Evolutionary conservation across 2,888 invertebrate genomes (phyloP).

Genomic region (Chelonus formosanus): DNA sequence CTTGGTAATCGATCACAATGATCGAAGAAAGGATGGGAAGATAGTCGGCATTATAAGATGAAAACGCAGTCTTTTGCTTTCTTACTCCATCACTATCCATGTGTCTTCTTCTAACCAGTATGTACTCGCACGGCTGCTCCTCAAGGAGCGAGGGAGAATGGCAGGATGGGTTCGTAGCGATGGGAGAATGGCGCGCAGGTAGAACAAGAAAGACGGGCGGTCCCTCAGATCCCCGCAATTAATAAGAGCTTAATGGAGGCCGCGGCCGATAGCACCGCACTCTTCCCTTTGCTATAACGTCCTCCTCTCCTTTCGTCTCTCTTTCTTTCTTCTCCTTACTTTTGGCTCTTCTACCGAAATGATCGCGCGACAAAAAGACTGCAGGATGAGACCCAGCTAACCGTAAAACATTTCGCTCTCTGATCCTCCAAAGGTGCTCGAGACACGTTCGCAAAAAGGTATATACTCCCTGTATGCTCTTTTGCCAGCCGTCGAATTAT

Average conservation of each 20-base stretch:
- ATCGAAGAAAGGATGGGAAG: slow-evolving; percentile 23
- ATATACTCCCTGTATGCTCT: slow-evolving; percentile 12
- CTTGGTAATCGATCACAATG: slow-evolving; percentile 33
- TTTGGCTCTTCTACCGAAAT: slow-evolving; percentile 37
- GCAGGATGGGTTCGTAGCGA: slow-evolving; percentile 48
- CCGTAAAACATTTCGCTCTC: slow-evolving; percentile 57
- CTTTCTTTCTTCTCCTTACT: slow-evolving; percentile 28
- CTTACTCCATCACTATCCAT: slow-evolving; percentile 12
- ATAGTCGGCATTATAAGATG: slow-evolving; percentile 28
- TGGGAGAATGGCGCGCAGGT: slow-evolving; percentile 60
- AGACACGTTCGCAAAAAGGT: slow-evolving; percentile 52
- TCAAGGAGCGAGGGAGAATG: slow-evolving; percentile 4
- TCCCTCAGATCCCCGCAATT: slow-evolving; percentile 63
- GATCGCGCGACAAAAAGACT: slow-evolving; percentile 48
- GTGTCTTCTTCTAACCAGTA: slow-evolving; percentile 2
- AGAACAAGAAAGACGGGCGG: slow-evolving; percentile 61
- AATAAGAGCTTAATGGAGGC: slow-evolving; percentile 64
- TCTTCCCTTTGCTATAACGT: slow-evolving; percentile 28
- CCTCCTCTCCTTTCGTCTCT: slow-evolving; percentile 36
- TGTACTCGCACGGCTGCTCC: slow-evolving; percentile 5
- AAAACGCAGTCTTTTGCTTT: slow-evolving; percentile 10
- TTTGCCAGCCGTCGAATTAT: slow-evolving; percentile 21
- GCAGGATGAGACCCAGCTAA: slow-evolving; percentile 39
- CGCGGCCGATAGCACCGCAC: slow-evolving; percentile 53
- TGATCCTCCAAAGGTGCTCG: slow-evolving; percentile 48